phyloP scores from a whole-genome alignment of 2,888 invertebrate genomes.

The Agonum fuliginosum region DNA sequence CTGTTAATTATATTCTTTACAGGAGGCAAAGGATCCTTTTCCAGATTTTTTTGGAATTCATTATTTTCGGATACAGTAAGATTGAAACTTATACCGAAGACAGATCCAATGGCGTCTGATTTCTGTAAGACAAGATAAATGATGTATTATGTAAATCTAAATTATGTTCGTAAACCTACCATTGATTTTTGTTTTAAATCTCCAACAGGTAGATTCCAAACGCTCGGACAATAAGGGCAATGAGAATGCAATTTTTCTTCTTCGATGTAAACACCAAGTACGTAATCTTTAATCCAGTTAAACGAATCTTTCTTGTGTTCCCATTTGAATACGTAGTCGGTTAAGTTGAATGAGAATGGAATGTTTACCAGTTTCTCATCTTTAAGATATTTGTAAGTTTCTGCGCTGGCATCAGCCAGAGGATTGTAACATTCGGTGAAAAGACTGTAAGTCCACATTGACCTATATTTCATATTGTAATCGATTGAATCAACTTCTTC shows the following conservation, averaged over 20 bases:
- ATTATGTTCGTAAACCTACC: neutral
- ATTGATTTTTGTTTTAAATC: neutral
- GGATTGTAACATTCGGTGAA: neutral
- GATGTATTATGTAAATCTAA: too few relatives aligned
- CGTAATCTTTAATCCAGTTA: neutral
- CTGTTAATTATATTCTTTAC: neutral
- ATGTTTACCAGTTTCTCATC: constrained; percentile 9
- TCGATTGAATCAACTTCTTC: constrained; percentile 34
- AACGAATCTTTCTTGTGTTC: constrained; percentile 14
- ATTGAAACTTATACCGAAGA: neutral
- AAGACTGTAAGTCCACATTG: neutral
- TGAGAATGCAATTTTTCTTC: too few relatives aligned
- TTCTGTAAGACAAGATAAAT: neutral
- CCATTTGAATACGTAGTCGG: constrained; percentile 13
- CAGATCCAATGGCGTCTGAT: neutral
- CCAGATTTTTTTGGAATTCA: neutral
- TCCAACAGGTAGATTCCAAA: neutral
- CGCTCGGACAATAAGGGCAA: neutral
- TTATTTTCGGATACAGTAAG: neutral
- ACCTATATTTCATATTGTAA: constrained; percentile 36
- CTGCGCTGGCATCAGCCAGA: neutral
- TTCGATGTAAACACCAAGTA: constrained; percentile 11
- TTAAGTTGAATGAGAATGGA: constrained; percentile 16
- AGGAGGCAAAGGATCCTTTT: neutral
- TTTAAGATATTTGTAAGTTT: constrained; percentile 14